A percentile compares a stretch with the other conserved stretches of the same genome.
These are phyloP conservation scores for Istiophorus platypterus DNA, from an alignment of 2,113 vertebrate species.

Conservation along the genomic window DNA sequence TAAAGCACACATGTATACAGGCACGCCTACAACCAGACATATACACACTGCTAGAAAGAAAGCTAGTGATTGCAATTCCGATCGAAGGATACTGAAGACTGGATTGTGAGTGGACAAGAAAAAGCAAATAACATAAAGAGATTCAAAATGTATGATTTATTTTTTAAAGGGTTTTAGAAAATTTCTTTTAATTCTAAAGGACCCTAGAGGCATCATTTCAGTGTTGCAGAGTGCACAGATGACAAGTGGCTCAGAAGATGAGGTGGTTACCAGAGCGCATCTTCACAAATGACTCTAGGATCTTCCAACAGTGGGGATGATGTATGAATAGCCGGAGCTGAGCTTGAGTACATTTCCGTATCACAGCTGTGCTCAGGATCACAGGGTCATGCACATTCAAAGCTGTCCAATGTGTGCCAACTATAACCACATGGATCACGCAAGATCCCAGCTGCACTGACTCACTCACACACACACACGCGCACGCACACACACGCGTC, in stretches of 20 bases:
- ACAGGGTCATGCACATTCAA: neutral
- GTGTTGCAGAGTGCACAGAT: slow-evolving; percentile 15
- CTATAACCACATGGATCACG: slow-evolving; percentile 36
- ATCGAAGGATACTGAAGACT: neutral
- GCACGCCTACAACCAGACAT: neutral
- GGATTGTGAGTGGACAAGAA: neutral
- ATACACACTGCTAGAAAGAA: neutral
- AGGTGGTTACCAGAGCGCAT: slow-evolving; percentile 54
- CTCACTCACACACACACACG: slow-evolving; percentile 12
- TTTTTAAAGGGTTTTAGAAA: slow-evolving; percentile 7
- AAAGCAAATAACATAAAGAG: slow-evolving; percentile 1
- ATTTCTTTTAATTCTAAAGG: slow-evolving; percentile 13
- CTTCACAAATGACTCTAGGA: slow-evolving; percentile 55
- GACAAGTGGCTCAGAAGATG: slow-evolving; percentile 51
- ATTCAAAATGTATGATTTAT: slow-evolving; percentile 11
- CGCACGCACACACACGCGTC: too few relatives aligned
- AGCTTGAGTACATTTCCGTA: slow-evolving; percentile 40
- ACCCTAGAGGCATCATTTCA: slow-evolving; percentile 3
- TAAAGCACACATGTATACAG: neutral
- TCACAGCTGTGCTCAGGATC: slow-evolving; percentile 48
- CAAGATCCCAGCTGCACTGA: slow-evolving; percentile 36
- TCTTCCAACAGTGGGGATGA: slow-evolving; percentile 56
- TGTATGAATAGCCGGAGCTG: slow-evolving; percentile 51
- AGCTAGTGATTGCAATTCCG: neutral
- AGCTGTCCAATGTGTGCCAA: slow-evolving; percentile 44